These are phyloP conservation scores for Cantharis flavilabris DNA, from an alignment of 2,888 invertebrate species.

Conservation along the genomic window DNA sequence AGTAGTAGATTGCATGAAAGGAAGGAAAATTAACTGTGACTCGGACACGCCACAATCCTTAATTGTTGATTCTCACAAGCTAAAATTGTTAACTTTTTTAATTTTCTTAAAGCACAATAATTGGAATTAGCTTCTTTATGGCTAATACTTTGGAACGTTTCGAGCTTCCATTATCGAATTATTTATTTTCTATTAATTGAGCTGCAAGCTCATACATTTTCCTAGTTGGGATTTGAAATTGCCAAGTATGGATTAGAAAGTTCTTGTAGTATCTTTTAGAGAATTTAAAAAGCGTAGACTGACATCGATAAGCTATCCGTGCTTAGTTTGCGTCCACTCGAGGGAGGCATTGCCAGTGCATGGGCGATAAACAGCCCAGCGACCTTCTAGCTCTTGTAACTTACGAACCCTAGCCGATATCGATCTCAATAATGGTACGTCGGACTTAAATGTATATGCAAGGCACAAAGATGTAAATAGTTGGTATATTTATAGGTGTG, in stretches of 20 bases:
- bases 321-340: conserved; percentile 32
- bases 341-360: conserved; percentile 34
- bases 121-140: background rate
- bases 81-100: background rate
- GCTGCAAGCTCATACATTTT: background rate
- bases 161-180: background rate
- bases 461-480: conserved; percentile 26
- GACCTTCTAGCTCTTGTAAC: conserved; percentile 33
- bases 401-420: conserved; percentile 36
- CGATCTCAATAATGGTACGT: conserved; percentile 42
- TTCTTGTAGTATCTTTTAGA: conserved; percentile 24
- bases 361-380: conserved; percentile 33
- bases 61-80: conserved; percentile 7
- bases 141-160: background rate
- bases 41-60: conserved; percentile 12
- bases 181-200: background rate
- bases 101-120: background rate
- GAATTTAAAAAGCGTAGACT: conserved; percentile 22
- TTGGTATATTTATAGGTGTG: conserved; percentile 18
- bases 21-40: conserved; percentile 8
- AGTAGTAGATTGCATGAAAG: conserved; percentile 11
- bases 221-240: conserved; percentile 12
- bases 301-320: conserved; percentile 30
- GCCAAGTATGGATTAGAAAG: conserved; percentile 11
- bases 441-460: conserved; percentile 31